These are phyloP conservation scores for Poecilia latipinna DNA, from an alignment of 2,113 vertebrate genomes.

Conservation along the genomic window DNA sequence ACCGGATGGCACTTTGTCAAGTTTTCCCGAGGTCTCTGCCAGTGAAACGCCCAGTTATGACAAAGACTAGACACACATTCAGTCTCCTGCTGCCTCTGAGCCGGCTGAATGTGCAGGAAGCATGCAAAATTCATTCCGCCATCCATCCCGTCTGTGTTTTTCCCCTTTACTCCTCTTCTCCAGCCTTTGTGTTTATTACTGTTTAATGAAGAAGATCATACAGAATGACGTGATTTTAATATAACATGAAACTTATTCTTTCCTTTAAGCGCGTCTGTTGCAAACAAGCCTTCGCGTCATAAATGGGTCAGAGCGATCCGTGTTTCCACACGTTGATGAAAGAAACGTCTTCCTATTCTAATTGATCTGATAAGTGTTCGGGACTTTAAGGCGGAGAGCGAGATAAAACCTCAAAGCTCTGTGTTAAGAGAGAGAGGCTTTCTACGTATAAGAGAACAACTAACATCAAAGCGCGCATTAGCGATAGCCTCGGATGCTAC, in stretches of 20 bases:
- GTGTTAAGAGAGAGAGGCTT: constrained; percentile 10
- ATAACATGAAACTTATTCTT: constrained; percentile 21
- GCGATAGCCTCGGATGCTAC: neutral
- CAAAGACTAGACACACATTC: constrained; percentile 4
- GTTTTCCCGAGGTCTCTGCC: constrained; percentile 48
- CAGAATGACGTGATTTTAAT: constrained; percentile 3
- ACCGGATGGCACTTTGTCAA: constrained; percentile 65
- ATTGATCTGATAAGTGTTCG: constrained; percentile 38
- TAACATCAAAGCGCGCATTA: neutral
- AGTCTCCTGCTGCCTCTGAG: constrained; percentile 11
- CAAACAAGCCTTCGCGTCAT: constrained; percentile 35
- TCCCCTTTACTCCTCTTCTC: constrained; percentile 8
- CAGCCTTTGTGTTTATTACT: constrained; percentile 19
- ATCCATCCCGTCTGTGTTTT: neutral
- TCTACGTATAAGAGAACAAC: neutral
- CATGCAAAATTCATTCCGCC: constrained; percentile 33
- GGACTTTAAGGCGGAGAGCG: constrained; percentile 22
- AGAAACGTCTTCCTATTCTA: constrained; percentile 39
- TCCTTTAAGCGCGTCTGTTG: constrained; percentile 26
- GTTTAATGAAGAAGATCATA: constrained; percentile 17
- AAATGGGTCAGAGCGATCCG: constrained; percentile 47
- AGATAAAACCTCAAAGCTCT: constrained; percentile 28
- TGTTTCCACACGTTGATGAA: constrained; percentile 37
- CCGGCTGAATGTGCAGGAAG: constrained; percentile 14
- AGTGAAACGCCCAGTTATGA: constrained; percentile 51